Evolutionary conservation across 2,888 invertebrate species (phyloP).

Genomic region (Pimpla rufipes): DNA sequence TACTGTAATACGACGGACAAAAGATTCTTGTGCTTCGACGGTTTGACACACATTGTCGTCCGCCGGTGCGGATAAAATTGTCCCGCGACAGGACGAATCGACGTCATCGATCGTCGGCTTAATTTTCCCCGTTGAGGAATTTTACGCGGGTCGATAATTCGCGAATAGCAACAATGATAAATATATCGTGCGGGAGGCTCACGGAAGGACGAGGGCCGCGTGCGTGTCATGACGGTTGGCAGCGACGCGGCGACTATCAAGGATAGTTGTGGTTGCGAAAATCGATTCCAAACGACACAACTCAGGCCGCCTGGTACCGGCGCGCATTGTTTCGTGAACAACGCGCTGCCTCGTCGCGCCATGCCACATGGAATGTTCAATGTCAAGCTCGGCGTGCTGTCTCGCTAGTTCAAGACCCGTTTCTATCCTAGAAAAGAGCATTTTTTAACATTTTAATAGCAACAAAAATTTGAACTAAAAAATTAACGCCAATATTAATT

Average conservation of each 20-base stretch:
- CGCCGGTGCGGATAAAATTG: neutral
- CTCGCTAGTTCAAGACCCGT: neutral
- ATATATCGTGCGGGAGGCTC: constrained; percentile 33
- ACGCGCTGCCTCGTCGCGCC: constrained; percentile 52
- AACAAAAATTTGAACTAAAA: too few species aligned
- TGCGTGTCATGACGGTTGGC: neutral
- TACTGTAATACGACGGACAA: too few species aligned
- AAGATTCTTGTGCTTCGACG: too few species aligned
- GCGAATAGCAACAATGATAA: constrained; percentile 33
- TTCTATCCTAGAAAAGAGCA: too few species aligned
- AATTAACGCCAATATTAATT: too few species aligned
- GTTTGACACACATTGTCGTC: too few species aligned
- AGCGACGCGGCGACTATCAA: constrained; percentile 31
- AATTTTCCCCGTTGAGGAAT: constrained; percentile 72
- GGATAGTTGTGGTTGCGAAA: constrained; percentile 51
- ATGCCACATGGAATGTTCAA: constrained; percentile 63
- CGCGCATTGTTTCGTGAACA: constrained; percentile 54
- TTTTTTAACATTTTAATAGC: too few species aligned
- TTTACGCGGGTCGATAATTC: constrained; percentile 74
- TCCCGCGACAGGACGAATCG: neutral
- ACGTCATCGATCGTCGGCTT: constrained; percentile 69
- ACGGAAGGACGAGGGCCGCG: constrained; percentile 47
- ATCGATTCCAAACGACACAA: constrained; percentile 70
- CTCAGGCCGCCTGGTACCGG: constrained; percentile 67
- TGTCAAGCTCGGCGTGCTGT: constrained; percentile 68